Evolutionary conservation across 2,888 invertebrate species (phyloP), one percentile per base, ranked within the genome.

Genomic region (Automeris io): DNA sequence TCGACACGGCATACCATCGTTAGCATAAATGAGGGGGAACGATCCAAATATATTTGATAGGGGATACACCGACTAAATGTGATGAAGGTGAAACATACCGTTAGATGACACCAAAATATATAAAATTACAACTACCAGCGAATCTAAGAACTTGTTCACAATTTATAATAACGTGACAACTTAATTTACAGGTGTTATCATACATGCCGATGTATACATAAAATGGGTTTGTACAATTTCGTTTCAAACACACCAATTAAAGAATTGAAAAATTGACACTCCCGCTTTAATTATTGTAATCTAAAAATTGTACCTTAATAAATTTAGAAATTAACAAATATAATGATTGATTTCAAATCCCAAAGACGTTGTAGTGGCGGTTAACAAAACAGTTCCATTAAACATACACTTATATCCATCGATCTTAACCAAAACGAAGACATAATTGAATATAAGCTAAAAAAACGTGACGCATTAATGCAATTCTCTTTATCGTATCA

Each of bases 381-480:
- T 46, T 48, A 54, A 48, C 42, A 49, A 49, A 62, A 66, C 59
- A 63, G 57, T 36, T 26, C 58, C 59, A 61, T 56, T 59, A 59
- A 60, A 56, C 63, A 29, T 29, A 61, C 57, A 56, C 57, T 49
- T 59, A 51, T 58, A 61, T 60, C 70, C 57, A 65, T 61, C 63
- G 51, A 56, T 54, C 50, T 61, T n/a, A 16, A 71, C 65, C 64
- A 72, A 72, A 69, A 59, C 58, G 51, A 65, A 67, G 57, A 59
- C 26, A 66, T 62, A 66, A 65, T 46, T 41, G 47, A 69, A 61
- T 61, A 67, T 70, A 74, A 68, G 58, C 67, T 66, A 66, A 71
- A 73, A 70, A 72, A 74, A 75, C 68, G 69, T 77, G 77, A 76
- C 74, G 85, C 83, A 81, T 82, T 85, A 77, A 81, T 83, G 82